Evolutionary conservation across 2,888 invertebrate species (phyloP).

Genomic region (Acanthacorydalis orientalis): DNA sequence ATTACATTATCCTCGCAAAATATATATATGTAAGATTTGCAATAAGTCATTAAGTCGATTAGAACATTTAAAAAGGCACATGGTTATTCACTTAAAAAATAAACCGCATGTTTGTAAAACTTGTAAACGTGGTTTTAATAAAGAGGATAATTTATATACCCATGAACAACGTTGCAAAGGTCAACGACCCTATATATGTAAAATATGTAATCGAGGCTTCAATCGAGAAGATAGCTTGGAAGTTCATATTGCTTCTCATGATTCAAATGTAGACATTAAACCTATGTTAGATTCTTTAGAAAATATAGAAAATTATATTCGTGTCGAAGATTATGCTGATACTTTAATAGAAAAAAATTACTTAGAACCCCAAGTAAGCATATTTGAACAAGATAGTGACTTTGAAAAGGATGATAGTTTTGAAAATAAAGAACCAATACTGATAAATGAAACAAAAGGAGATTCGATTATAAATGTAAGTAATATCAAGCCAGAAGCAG

Average conservation of each 20-base stretch:
- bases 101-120: constrained; percentile 4
- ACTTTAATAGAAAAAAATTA: neutral
- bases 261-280: neutral
- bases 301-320: constrained; percentile 5
- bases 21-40: constrained; percentile 6
- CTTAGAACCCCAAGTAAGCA: constrained; percentile 3
- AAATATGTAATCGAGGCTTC: constrained; percentile 5
- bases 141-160: constrained; percentile 2
- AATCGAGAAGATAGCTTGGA: constrained; percentile 3
- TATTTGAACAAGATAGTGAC: neutral
- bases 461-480: neutral
- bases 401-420: neutral
- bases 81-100: constrained; percentile 5
- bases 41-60: constrained; percentile 2
- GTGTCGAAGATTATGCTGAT: constrained; percentile 1
- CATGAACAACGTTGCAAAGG: constrained; percentile 4
- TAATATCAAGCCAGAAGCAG: no score
- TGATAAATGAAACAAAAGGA: neutral
- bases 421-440: neutral
- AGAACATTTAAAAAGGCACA: constrained; percentile 5
- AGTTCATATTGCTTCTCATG: constrained; percentile 4
- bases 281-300: constrained; percentile 4
- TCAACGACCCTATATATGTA: constrained; percentile 1
- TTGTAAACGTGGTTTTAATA: constrained; percentile 5
- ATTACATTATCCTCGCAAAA: constrained; percentile 3